phyloP scores from a whole-genome alignment of 2,888 invertebrate genomes.

The Liposcelis brunnea region DNA sequence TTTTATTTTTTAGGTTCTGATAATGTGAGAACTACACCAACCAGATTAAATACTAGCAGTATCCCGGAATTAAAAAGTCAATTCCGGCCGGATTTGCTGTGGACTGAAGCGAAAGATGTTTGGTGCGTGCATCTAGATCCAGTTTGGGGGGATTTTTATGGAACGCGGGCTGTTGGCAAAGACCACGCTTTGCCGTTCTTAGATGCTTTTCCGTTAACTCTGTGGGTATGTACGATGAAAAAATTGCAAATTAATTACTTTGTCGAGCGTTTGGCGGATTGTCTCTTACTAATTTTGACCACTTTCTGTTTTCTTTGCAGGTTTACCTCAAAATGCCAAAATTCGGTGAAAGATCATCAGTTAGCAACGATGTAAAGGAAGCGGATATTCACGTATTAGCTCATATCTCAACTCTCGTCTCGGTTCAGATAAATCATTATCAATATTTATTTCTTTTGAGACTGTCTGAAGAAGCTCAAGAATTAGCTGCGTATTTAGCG shows the following conservation, averaged over 20 bases:
- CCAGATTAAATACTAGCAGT: constrained; percentile 26
- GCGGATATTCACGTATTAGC: constrained; percentile 59
- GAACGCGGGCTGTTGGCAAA: constrained; percentile 56
- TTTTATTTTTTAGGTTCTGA: constrained; percentile 19
- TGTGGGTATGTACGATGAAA: constrained; percentile 60
- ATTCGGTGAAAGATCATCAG: neutral
- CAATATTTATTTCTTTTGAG: constrained; percentile 79
- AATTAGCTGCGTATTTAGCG: constrained; percentile 41
- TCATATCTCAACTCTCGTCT: constrained; percentile 66
- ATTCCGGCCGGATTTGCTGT: constrained; percentile 35
- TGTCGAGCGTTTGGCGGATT: no score
- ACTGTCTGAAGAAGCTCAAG: constrained; percentile 66
- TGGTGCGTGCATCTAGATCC: constrained; percentile 83
- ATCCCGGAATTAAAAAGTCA: constrained; percentile 36
- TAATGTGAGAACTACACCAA: constrained; percentile 28
- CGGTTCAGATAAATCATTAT: constrained; percentile 83
- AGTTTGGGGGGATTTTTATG: constrained; percentile 83
- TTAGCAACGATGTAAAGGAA: neutral
- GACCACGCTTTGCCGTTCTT: constrained; percentile 61
- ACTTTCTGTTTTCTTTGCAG: no score
- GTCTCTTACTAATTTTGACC: no score
- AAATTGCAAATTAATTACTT: no score
- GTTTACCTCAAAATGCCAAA: no score
- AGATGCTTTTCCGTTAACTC: constrained; percentile 70
- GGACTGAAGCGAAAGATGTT: constrained; percentile 73